Evolutionary conservation across 2,113 vertebrate species (phyloP).

Genomic region (Rhizomys pruinosus): DNA sequence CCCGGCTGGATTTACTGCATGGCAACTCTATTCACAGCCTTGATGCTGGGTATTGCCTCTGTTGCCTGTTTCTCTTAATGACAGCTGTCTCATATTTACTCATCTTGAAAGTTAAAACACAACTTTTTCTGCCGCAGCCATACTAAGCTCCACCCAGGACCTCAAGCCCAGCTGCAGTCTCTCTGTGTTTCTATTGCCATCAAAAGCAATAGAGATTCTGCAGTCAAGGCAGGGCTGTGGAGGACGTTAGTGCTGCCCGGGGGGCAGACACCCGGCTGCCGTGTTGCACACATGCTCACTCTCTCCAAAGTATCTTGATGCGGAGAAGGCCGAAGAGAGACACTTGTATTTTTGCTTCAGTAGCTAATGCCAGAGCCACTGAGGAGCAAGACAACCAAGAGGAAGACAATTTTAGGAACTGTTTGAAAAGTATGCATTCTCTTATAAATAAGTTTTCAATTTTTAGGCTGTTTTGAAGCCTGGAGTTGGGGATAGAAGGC

Average conservation of each 20-base stretch:
- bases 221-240: background rate
- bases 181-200: constrained; percentile 26
- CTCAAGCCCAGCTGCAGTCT: background rate
- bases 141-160: background rate
- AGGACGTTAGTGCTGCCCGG: background rate
- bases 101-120: constrained; percentile 21
- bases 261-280: background rate
- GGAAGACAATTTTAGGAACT: background rate
- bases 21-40: background rate
- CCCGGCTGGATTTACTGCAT: background rate
- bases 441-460: background rate
- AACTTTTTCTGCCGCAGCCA: background rate
- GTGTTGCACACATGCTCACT: background rate
- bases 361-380: background rate
- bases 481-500: background rate
- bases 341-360: background rate
- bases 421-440: background rate
- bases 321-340: background rate
- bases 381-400: background rate
- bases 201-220: constrained; percentile 38
- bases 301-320: background rate
- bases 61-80: constrained; percentile 7
- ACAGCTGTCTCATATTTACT: background rate
- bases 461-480: background rate
- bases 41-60: background rate